phyloP scores from a whole-genome alignment of 2,113 vertebrate species.

The Myrmecobius fasciatus region DNA sequence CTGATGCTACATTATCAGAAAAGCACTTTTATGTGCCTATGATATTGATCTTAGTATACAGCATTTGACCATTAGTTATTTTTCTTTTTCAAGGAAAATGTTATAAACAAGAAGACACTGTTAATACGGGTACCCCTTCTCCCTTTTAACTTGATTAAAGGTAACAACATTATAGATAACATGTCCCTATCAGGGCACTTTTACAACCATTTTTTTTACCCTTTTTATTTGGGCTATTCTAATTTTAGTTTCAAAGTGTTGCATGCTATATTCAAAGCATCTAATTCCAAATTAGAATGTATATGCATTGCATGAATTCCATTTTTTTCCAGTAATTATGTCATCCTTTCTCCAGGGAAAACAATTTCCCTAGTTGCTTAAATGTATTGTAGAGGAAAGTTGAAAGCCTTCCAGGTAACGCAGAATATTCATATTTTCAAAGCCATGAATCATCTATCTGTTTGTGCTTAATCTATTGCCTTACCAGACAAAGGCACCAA shows the following conservation, averaged over 20 bases:
- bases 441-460: neutral
- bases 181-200: neutral
- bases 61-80: neutral
- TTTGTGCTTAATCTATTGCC: neutral
- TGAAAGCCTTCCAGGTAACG: neutral
- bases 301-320: neutral
- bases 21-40: neutral
- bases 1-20: neutral
- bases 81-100: slow-evolving; percentile 29
- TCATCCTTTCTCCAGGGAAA: neutral
- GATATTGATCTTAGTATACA: neutral
- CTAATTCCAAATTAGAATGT: neutral
- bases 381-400: neutral
- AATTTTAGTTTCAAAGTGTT: neutral
- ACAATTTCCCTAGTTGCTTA: neutral
- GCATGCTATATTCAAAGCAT: neutral
- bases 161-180: neutral
- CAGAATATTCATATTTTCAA: neutral
- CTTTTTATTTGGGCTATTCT: neutral
- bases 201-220: neutral
- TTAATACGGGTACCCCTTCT: neutral
- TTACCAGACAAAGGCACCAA: neutral
- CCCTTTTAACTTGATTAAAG: neutral
- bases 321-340: neutral
- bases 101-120: neutral